Conservation (phyloP, 2,113 vertebrate species). For the Mesembrinibis cayennensis region DNA sequence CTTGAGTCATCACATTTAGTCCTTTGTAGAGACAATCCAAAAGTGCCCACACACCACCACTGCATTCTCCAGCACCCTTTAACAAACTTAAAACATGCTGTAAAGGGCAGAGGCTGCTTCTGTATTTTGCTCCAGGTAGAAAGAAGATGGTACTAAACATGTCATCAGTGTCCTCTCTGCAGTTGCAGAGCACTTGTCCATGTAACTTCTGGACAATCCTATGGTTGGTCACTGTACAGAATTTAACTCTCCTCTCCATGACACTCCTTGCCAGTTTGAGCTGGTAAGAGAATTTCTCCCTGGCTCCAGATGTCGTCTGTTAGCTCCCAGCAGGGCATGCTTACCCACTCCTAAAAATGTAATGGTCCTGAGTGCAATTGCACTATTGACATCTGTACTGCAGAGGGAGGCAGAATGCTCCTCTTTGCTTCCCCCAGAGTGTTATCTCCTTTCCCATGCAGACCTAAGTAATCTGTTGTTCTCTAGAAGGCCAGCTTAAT, state of each 20-base stretch:
- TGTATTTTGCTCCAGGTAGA: neutral
- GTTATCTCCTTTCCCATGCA: neutral
- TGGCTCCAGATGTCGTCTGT: neutral
- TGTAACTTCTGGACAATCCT: neutral
- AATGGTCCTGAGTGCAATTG: neutral
- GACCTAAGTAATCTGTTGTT: neutral
- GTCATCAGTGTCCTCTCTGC: neutral
- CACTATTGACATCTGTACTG: accelerated
- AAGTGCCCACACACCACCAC: neutral
- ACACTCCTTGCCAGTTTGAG: neutral
- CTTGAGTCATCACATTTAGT: neutral
- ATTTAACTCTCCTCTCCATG: neutral
- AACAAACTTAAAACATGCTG: neutral
- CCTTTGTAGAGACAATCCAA: neutral
- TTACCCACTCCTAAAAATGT: neutral
- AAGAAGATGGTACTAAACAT: neutral
- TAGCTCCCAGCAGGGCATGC: neutral
- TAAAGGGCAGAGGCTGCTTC: neutral
- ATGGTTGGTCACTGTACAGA: neutral
- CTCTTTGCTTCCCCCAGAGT: neutral
- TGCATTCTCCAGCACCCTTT: neutral
- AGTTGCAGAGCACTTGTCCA: neutral
- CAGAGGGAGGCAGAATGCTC: neutral
- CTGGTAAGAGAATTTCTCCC: neutral
- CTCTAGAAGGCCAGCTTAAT: neutral